Evolutionary conservation across 2,888 invertebrate species (phyloP), one percentile per base, ranked within the genome.

Genomic region (Digitonthophagus gazella): DNA sequence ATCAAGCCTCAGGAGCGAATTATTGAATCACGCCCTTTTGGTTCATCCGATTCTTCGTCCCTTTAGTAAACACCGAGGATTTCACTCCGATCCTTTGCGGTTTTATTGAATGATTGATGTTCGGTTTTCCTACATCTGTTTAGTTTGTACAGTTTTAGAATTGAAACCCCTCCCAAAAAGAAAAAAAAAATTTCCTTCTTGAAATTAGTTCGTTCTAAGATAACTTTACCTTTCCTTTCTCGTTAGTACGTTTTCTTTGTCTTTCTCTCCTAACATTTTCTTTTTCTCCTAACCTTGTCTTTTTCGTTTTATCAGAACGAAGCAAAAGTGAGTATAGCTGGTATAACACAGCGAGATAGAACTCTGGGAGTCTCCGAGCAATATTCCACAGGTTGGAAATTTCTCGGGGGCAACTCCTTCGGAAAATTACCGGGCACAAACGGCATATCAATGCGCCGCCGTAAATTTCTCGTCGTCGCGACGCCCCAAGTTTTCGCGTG

Each of bases 361-460:
- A n/a, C n/a, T n/a, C n/a, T n/a, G n/a, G n/a, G n/a, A 11, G 28
- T 44, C 28, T 44, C 28, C 8, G 28, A 44, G 20, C 61, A 18
- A 19, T 61, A 61, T 61, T 61, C 61, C 61, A 18, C 14, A 8
- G n/a, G 61, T 61, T 19, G 61, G 61, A 61, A 61, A 61, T 61
- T 44, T 44, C 28, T 44, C 28, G 28, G 28, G 28, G 28, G 28
- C 28, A 44, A 44, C 28, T 44, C 3, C 28, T 44, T 2, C 28
- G 28, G 28, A 44, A 44, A 44, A 44, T 44, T 44, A 61, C 5
- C 18, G 6, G 14, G 18, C 61, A 61, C 61, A 61, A 18, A 61
- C 61, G 61, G 61, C 61, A 61, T 61, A 61, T 61, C 61, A 61
- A 61, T 61, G 61, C 61, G 20, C n/a, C 19, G 18, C 18, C 61